Percentiles rank a stretch among this genome's conserved stretches.
phyloP scores from a whole-genome alignment of 2,113 vertebrate species.

The Sinocyclocheilus anshuiensis region DNA sequence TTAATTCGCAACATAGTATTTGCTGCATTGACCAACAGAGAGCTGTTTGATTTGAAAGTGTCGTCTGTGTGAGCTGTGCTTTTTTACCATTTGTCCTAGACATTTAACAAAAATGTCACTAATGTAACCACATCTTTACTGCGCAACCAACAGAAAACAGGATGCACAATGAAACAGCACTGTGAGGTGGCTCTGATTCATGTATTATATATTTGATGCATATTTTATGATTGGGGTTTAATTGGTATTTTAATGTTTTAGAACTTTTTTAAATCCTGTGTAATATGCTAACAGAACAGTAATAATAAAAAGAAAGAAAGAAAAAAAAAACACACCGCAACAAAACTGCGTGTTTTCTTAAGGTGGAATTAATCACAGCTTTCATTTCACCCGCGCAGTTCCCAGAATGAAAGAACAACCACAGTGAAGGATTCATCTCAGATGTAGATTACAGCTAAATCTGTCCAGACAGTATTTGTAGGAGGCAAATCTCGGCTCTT shows the following conservation, averaged over 20 bases:
- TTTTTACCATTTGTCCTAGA: too few species aligned
- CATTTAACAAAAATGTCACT: too few species aligned
- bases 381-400: background rate
- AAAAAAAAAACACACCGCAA: background rate
- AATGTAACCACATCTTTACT: too few species aligned
- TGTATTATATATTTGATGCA: background rate
- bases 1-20: too few species aligned
- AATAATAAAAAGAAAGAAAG: too few species aligned
- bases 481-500: background rate
- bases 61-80: too few species aligned
- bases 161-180: too few species aligned
- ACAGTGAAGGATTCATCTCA: background rate
- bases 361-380: background rate
- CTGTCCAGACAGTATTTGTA: background rate
- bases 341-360: background rate
- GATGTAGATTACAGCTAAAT: slow-evolving; percentile 16
- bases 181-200: too few species aligned
- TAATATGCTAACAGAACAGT: background rate
- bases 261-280: background rate
- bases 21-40: too few species aligned
- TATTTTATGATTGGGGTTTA: too few species aligned
- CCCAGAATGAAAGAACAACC: background rate
- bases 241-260: background rate
- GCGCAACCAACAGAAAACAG: too few species aligned
- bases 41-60: too few species aligned